Percentiles rank a stretch among this genome's conserved stretches.
phyloP scores from a whole-genome alignment of 2,113 vertebrate species.

The Myiozetetes cayanensis region DNA sequence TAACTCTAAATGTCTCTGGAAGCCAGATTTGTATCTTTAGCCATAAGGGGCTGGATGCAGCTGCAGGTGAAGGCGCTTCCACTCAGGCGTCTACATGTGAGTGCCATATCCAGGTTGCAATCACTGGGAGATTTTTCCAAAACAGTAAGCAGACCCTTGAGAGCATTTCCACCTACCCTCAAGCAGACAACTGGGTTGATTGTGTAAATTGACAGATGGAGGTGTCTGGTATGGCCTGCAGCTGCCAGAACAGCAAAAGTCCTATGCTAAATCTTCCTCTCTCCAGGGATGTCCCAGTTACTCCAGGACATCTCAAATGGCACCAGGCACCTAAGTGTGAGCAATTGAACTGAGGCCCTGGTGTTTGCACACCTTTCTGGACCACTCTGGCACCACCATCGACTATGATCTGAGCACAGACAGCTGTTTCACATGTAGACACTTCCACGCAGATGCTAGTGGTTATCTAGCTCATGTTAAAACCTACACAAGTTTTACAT shows the following conservation, averaged over 20 bases:
- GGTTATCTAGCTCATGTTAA: background rate
- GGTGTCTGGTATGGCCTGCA: background rate
- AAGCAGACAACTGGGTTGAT: background rate
- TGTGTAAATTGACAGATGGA: background rate
- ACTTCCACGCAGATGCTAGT: background rate
- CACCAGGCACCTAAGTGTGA: background rate
- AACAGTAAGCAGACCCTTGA: background rate
- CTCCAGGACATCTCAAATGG: background rate
- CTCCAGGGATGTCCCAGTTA: background rate
- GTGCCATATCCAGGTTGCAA: background rate
- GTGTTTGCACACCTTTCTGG: background rate
- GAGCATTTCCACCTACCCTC: background rate
- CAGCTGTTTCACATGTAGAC: background rate
- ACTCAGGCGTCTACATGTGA: background rate
- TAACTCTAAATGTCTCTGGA: background rate
- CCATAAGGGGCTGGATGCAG: background rate
- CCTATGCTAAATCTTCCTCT: background rate
- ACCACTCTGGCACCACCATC: background rate
- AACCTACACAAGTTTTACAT: background rate
- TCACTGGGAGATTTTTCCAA: background rate
- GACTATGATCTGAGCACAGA: background rate
- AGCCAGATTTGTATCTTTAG: background rate
- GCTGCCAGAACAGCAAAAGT: background rate
- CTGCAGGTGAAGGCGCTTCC: background rate
- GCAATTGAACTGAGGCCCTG: background rate